Evolutionary conservation across 2,888 invertebrate genomes (phyloP).

Genomic region (Drosophila leonis): DNA sequence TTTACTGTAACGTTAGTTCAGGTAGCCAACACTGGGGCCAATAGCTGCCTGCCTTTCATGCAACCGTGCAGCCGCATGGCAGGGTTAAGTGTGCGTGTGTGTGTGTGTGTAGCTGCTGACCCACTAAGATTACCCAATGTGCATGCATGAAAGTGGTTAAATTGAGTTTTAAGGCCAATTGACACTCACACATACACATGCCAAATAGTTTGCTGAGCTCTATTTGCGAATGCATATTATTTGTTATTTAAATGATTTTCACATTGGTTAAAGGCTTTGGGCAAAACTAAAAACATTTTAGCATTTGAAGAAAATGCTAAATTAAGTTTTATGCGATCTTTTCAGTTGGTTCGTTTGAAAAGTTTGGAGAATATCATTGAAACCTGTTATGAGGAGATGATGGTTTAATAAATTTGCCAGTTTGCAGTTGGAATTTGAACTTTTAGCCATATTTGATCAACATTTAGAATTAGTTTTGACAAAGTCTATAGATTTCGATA

Average conservation of each 20-base stretch:
- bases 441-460: too few species aligned
- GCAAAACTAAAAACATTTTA: not conserved
- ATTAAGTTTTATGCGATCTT: not conserved
- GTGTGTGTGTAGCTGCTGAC: slow-evolving; percentile 26
- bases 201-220: not conserved
- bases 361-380: not conserved
- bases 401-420: not conserved
- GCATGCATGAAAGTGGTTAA: slow-evolving; percentile 6
- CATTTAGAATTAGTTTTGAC: too few species aligned
- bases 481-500: too few species aligned
- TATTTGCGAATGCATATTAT: slow-evolving; percentile 5
- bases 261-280: not conserved
- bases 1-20: slow-evolving; percentile 53
- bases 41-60: slow-evolving; percentile 19
- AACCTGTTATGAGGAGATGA: not conserved
- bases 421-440: not conserved
- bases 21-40: slow-evolving; percentile 38
- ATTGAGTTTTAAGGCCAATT: slow-evolving; percentile 21
- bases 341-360: not conserved
- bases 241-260: not conserved
- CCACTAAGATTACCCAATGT: slow-evolving; percentile 38
- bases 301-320: not conserved
- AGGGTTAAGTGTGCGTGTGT: not conserved
- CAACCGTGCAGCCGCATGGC: slow-evolving; percentile 31
- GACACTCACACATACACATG: not conserved